Conservation (phyloP, 2,113 vertebrate species). For the Melanerpes aurifrons region DNA sequence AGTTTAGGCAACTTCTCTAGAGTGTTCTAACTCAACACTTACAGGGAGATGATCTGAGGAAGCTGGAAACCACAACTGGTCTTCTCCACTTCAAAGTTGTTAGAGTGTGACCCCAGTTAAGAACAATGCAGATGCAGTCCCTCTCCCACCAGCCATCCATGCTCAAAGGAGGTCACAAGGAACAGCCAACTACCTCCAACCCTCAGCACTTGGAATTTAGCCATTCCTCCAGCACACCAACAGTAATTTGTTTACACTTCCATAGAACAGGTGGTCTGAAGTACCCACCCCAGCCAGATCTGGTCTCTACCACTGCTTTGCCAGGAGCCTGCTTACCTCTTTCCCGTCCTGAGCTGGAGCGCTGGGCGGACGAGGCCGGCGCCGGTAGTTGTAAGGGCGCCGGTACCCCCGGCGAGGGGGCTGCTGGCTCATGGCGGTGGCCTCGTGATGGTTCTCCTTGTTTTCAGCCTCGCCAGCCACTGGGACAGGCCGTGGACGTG, state of each 20-base stretch:
- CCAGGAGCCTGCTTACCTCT: conserved; percentile 40
- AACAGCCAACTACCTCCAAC: neutral
- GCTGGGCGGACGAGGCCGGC: conserved; percentile 73
- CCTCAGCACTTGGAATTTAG: neutral
- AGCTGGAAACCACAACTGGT: neutral
- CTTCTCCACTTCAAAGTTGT: neutral
- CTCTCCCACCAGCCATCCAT: neutral
- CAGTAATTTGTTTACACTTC: neutral
- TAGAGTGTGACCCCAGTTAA: neutral
- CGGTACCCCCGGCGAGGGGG: conserved; percentile 77
- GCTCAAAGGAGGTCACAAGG: neutral
- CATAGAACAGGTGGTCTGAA: neutral
- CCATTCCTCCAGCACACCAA: neutral
- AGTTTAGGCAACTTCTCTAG: neutral
- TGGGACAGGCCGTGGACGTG: conserved; percentile 69
- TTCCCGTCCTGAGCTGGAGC: conserved; percentile 77
- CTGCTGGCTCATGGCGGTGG: conserved; percentile 68
- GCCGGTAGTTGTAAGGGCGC: conserved; percentile 80
- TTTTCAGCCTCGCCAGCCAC: conserved; percentile 75
- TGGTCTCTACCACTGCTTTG: rapidly evolving
- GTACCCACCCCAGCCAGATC: neutral
- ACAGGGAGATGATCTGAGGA: neutral
- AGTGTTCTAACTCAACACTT: neutral
- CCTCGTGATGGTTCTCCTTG: conserved; percentile 79
- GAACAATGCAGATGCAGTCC: neutral